phyloP scores from a whole-genome alignment of 2,113 vertebrate species.

The Phyllostomus hastatus region DNA sequence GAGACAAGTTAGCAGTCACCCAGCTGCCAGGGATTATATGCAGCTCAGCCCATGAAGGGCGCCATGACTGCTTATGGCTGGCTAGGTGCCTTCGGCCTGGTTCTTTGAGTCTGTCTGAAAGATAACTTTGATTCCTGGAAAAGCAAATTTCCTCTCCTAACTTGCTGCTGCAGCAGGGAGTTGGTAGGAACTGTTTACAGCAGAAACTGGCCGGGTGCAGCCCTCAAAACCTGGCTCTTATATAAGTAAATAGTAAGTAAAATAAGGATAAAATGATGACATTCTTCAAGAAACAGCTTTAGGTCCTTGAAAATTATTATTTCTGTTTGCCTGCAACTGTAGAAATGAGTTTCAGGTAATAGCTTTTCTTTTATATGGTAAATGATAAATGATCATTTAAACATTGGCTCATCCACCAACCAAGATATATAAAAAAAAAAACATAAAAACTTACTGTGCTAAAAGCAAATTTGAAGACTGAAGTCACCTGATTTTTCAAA shows the following conservation, averaged over 20 bases:
- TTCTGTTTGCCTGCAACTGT: constrained; percentile 84
- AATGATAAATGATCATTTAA: constrained; percentile 85
- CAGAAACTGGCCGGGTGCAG: constrained; percentile 65
- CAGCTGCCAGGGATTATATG: not conserved
- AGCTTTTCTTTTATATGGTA: constrained; percentile 87
- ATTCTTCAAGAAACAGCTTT: constrained; percentile 86
- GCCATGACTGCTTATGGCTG: not conserved
- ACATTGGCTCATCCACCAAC: constrained; percentile 84
- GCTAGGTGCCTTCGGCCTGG: constrained; percentile 16
- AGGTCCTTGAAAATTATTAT: constrained; percentile 87
- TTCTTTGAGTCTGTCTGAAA: constrained; percentile 72
- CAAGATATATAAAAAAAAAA: constrained; percentile 68
- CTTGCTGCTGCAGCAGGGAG: constrained; percentile 28
- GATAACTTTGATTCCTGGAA: constrained; percentile 61
- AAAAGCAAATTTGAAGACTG: constrained; percentile 81
- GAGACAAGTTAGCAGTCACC: not conserved
- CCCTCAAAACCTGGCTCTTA: constrained; percentile 77
- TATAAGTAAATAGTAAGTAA: constrained; percentile 82
- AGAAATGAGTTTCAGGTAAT: constrained; percentile 87
- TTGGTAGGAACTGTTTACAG: constrained; percentile 67
- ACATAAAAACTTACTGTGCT: constrained; percentile 82
- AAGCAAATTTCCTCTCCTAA: constrained; percentile 26
- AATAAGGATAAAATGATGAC: constrained; percentile 84
- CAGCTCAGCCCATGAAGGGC: not conserved
- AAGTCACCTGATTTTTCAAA: constrained; percentile 84